These are phyloP conservation scores for Caenorhabditis macrosperma DNA, from an alignment of 2,888 invertebrate genomes.

Conservation along the genomic window DNA sequence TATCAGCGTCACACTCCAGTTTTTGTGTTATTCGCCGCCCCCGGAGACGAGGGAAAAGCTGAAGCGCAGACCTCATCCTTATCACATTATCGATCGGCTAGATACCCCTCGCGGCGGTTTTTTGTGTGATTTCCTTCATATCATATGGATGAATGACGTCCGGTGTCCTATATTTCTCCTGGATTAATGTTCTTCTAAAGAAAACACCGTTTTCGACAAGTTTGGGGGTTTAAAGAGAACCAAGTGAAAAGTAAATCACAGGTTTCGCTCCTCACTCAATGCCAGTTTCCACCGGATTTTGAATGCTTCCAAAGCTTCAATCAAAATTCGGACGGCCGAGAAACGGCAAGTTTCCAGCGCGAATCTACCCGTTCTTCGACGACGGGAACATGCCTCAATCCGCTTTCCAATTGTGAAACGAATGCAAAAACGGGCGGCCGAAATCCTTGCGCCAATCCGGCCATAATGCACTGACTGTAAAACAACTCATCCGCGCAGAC, in stretches of 20 bases:
- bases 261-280: constrained; percentile 15
- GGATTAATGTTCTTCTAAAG: constrained; percentile 6
- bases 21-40: constrained; percentile 34
- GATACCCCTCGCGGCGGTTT: neutral
- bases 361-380: constrained; percentile 38
- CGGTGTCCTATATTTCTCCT: constrained; percentile 32
- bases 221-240: constrained; percentile 27
- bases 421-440: constrained; percentile 36
- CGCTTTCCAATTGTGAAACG: constrained; percentile 40
- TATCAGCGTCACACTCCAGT: constrained; percentile 44
- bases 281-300: constrained; percentile 42
- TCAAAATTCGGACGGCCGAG: constrained; percentile 36
- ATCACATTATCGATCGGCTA: constrained; percentile 53
- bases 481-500: constrained; percentile 47
- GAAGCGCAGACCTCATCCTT: constrained; percentile 36
- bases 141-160: constrained; percentile 37
- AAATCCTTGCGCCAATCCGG: constrained; percentile 41
- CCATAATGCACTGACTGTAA: constrained; percentile 52
- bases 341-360: constrained; percentile 34
- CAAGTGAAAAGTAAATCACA: constrained; percentile 47
- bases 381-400: constrained; percentile 38
- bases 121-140: constrained; percentile 22
- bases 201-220: constrained; percentile 27
- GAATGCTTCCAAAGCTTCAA: constrained; percentile 43
- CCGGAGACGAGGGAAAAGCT: constrained; percentile 8